Evolutionary conservation across 2,113 vertebrate genomes (phyloP), one percentile per base, ranked within the genome.

Genomic region (Orientallactaga bullata): DNA sequence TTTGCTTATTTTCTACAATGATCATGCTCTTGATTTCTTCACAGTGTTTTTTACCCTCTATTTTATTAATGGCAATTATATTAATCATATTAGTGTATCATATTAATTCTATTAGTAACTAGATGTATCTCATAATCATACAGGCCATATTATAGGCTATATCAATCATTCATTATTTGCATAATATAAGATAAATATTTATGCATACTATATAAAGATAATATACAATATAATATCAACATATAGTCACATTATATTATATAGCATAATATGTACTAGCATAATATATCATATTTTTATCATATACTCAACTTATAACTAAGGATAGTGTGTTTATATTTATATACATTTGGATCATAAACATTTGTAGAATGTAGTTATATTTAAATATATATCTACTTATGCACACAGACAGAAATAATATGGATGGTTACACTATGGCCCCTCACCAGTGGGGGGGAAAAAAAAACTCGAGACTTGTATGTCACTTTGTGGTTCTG

Each of bases 1-100:
- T 69, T 91, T 83, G 78, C 26, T 92, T 95, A 82, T 92, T 95
- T 92, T 83, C 47, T 47, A 47, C 7, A 73, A 18, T 42, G 18
- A 66, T 47, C 21, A 35, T 76, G 28, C 7, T 58, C 18, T 30
- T 87, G 16, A 80, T 85, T 66, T 77, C 26, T 88, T 84, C 61
- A n/a, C 5, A 47, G 7, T 76, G 20, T 28, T 74, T 66, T 72
- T 30, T 1, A 85, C 74, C 66, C 82, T 74, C 88, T 90, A 30
- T 77, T 86, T 86, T 78, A 35, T n/a, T 85, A 84, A 72, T n/a
- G 37, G 37, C 13, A 85, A 30, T 77, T 71, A 37, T 35, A 89
- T 76, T 68, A n/a, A 68, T 90, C 83, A 61, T 65, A 69, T 79
- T 39, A 78, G 39, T 17, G 1, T 21, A 76, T n/a, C 37, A 15